phyloP scores from a whole-genome alignment of 1,140 invertebrate genomes.

The Drosophila ambigua region DNA sequence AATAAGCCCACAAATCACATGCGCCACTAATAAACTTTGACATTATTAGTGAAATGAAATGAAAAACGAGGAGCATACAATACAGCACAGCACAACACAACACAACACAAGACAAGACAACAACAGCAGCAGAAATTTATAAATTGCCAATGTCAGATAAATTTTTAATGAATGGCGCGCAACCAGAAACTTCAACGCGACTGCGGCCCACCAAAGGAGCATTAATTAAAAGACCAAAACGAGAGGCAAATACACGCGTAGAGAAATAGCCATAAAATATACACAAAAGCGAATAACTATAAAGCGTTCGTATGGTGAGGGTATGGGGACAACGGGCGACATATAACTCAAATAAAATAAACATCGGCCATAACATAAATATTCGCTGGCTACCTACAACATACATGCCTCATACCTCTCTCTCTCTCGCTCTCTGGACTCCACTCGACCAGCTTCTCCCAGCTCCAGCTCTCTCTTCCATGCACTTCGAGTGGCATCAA shows the following conservation, averaged over 20 bases:
- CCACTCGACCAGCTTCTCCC: conserved; percentile 12
- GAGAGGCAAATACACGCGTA: conserved; percentile 7
- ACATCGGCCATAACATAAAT: conserved; percentile 78
- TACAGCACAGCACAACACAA: background rate
- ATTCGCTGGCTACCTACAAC: conserved; percentile 56
- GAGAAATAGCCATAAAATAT: conserved; percentile 44
- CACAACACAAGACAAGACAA: conserved; percentile 24
- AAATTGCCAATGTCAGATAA: conserved; percentile 72
- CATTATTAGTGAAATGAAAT: conserved; percentile 67
- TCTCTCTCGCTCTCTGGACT: no score
- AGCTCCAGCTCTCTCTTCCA: conserved; percentile 6
- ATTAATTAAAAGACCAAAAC: conserved; percentile 62
- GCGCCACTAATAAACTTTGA: conserved; percentile 53
- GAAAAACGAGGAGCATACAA: no score
- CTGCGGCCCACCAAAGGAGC: conserved; percentile 49
- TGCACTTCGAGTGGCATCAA: conserved; percentile 22
- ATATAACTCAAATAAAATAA: conserved; percentile 79
- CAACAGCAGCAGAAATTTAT: conserved; percentile 49
- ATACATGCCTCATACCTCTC: no score
- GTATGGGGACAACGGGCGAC: conserved; percentile 46
- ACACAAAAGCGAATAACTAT: conserved; percentile 38
- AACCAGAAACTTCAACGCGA: conserved; percentile 20
- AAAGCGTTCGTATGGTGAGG: conserved; percentile 13
- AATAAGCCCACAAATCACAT: conserved; percentile 65
- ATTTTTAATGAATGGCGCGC: conserved; percentile 60